phyloP scores from a whole-genome alignment of 2,113 vertebrate genomes.

The Dissostichus mawsoni region DNA sequence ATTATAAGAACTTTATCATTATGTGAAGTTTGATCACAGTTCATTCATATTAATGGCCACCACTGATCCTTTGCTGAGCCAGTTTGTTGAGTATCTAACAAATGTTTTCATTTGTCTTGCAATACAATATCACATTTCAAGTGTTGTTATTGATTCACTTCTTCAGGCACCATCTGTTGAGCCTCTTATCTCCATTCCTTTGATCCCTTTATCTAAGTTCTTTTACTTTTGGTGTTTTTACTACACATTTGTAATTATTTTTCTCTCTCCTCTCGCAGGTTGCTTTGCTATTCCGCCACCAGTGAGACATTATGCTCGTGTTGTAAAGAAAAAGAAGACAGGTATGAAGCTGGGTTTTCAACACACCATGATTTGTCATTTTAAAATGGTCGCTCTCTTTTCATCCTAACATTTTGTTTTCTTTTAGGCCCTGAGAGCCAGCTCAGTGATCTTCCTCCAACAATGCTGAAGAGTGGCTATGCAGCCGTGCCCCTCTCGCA shows the following conservation, averaged over 20 bases:
- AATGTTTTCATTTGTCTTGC: background rate
- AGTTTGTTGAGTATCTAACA: background rate
- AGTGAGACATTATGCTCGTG: constrained; percentile 84
- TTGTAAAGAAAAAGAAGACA: constrained; percentile 67
- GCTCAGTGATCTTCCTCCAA: constrained; percentile 87
- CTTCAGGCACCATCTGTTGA: background rate
- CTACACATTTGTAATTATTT: too few species aligned
- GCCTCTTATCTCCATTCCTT: background rate
- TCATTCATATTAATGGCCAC: background rate
- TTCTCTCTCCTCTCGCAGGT: constrained; percentile 59
- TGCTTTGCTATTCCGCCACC: constrained; percentile 69
- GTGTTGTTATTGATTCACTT: background rate
- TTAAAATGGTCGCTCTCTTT: background rate
- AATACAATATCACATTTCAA: too few species aligned
- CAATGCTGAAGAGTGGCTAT: constrained; percentile 89
- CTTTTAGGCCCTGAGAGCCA: constrained; percentile 84
- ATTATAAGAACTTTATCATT: background rate
- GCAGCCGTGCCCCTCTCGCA: constrained; percentile 84
- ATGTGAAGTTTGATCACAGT: background rate
- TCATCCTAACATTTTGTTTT: background rate
- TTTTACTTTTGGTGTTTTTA: too few species aligned
- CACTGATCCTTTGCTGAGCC: background rate
- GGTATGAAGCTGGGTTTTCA: constrained; percentile 73
- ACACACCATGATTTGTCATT: background rate
- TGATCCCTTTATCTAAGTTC: too few species aligned